Base-by-base conservation (phyloP, 2,888 invertebrate species). In the Campoletis raptor region DNA sequence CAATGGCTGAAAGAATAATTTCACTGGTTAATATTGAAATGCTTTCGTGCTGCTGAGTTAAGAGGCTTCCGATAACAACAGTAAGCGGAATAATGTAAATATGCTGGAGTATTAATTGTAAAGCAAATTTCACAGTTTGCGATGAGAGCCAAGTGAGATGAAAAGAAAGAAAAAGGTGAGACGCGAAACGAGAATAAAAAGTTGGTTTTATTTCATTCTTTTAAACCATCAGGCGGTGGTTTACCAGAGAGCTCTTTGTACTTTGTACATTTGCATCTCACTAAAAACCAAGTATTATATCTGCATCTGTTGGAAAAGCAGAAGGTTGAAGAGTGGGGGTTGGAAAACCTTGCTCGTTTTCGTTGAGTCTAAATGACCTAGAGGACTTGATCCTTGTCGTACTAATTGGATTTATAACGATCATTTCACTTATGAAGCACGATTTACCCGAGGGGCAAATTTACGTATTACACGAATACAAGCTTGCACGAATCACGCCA, bases 401-500 rank as follows among this genome's bases (percentile, higher is more conserved):
- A 69, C 79, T 85, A 83, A 85, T 85, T 85, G 82, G 79, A 85
- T 85, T 85, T 85, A 85, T 82, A 82, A 85, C 79, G 69, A 85
- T 82, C 78, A 82, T 83, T 83, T 76, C 82, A 83, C 79, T 85
- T 83, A 83, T 80, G 79, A 79, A 79, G 70, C 74, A 69, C 74
- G 74, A 85, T 85, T 70, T 76, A 52, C 83, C 76, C 18, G 66
- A 12, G 42, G 74, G 64, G 70, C 8, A 78, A 67, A 82, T 74
- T 42, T 67, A 40, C 70, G n/a, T 40, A 24, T 42, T 66, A 64
- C n/a, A 48, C 12, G 30, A 54, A 72, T 52, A 30, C 78, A 54
- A 66, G 73, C 42, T 57, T 45, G 54, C 48, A 42, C 57, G 30
- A 82, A 74, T 64, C 36, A 42, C 30, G 30, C 12, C 37, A 54